phyloP scores from a whole-genome alignment of 2,888 invertebrate genomes.

The Tipula unca region DNA sequence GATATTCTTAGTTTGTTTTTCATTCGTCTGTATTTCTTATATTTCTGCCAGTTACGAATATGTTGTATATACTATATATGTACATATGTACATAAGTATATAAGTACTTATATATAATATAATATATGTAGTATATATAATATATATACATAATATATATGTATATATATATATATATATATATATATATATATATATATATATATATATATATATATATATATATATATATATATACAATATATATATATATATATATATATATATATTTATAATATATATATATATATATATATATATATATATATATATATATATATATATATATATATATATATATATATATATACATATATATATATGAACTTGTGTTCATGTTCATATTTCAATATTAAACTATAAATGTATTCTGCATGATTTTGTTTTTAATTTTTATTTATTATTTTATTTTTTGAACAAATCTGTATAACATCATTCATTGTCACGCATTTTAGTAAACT shows the following conservation, averaged over 20 bases:
- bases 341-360: neutral
- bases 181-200: too few species aligned
- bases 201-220: too few species aligned
- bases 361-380: neutral
- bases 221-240: neutral
- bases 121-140: neutral
- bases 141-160: neutral
- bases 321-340: neutral
- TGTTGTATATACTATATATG: neutral
- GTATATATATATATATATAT: neutral
- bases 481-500: too few species aligned
- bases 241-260: too few species aligned
- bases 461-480: neutral
- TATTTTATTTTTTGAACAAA: too few species aligned
- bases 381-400: neutral
- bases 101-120: neutral
- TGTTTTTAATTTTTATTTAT: neutral
- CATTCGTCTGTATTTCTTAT: neutral
- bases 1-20: neutral
- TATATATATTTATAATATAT: too few species aligned
- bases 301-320: too few species aligned
- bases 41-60: neutral
- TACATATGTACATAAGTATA: neutral
- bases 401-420: neutral
- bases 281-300: too few species aligned